Conservation (phyloP, 2,888 invertebrate species). For the Zootermopsis nevadensis region DNA sequence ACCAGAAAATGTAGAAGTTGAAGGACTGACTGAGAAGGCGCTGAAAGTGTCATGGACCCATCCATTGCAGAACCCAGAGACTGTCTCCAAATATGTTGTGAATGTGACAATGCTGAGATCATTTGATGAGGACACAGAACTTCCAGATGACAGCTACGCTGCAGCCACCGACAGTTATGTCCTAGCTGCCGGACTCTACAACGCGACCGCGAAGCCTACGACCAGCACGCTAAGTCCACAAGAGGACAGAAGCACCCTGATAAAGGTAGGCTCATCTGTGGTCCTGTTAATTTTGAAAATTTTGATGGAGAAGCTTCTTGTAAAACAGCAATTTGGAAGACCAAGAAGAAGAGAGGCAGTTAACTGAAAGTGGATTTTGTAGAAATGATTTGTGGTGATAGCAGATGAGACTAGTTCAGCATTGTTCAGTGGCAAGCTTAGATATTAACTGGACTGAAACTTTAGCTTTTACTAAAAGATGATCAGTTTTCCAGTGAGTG, state of each 20-base stretch:
- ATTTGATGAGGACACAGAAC: constrained; percentile 67
- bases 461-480: too few species aligned
- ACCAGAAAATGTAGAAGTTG: constrained; percentile 78
- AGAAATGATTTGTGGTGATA: too few species aligned
- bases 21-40: constrained; percentile 78
- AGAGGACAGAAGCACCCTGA: not conserved
- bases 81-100: constrained; percentile 74
- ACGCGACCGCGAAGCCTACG: constrained; percentile 60
- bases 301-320: not conserved
- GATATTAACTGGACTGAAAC: too few species aligned
- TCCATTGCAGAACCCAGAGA: constrained; percentile 73
- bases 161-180: constrained; percentile 45
- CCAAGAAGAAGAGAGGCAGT: too few species aligned
- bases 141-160: constrained; percentile 51
- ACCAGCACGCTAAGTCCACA: constrained; percentile 31
- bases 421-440: too few species aligned
- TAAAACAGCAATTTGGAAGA: too few species aligned
- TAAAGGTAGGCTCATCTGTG: constrained; percentile 12
- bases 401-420: too few species aligned
- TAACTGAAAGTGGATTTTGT: too few species aligned
- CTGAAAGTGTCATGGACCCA: constrained; percentile 78
- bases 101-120: constrained; percentile 78
- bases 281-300: not conserved
- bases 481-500: too few species aligned
- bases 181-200: constrained; percentile 59